Evolutionary conservation across 2,888 invertebrate species (phyloP), one percentile per base, ranked within the genome.

Genomic region (Eledona agricola): DNA sequence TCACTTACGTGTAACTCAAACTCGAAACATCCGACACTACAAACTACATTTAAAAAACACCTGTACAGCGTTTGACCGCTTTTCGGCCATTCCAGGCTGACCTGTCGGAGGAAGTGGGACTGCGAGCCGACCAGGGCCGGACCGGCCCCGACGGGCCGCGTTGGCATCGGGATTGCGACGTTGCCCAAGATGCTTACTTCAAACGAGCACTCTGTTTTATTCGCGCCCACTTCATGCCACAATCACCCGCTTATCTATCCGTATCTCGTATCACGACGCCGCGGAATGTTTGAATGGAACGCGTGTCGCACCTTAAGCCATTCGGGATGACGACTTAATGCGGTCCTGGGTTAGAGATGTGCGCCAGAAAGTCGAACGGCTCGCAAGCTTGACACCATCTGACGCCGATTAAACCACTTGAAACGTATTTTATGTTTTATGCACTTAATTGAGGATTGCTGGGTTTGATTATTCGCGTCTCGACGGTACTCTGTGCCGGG

Each of bases 31-130:
- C 40, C 55, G 59, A 70, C 67, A 67, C 69, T 68, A 69, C 55
- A 69, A 70, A 71, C 69, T 70, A 72, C 71, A 70, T 72, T 71
- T 71, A 67, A 74, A 75, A 74, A 75, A 75, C 75, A 75, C 75
- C 76, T 76, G 75, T 74, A 72, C 70, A 72, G 69, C 66, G 73
- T 68, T 73, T 76, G 77, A 77, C 77, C 76, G 76, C 76, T 77
- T 77, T 77, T 74, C 75, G 73, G 75, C 73, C 75, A 73, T 75
- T 76, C 76, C 76, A 72, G 75, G 72, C 73, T 76, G 77, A 77
- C 76, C 76, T 74, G 74, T 67, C 65, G 70, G 63, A 72, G 70
- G 72, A 75, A 75, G 74, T 75, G 73, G 75, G 74, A 75, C 70
- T 70, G 69, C 64, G 70, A 60, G 53, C 42, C 57, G 59, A 53